Conservation (phyloP, 2,113 vertebrate genomes). For the Leptosomus discolor region DNA sequence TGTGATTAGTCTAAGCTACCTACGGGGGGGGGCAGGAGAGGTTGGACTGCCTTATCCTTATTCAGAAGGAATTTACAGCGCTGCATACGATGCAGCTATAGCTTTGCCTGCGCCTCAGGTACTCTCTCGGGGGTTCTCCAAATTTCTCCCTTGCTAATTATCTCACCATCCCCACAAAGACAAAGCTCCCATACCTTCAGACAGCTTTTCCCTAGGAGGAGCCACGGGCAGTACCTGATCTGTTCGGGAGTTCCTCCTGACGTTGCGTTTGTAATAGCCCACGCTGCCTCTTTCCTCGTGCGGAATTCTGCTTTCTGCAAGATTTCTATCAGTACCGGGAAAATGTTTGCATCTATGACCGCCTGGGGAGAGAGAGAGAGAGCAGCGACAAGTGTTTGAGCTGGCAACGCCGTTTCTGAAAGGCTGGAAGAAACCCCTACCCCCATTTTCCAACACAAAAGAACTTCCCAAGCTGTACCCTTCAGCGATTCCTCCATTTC, state of each 20-base stretch:
- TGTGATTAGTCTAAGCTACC: not conserved
- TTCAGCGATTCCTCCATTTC: not conserved
- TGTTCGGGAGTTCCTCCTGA: conserved; percentile 96
- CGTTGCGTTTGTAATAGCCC: conserved; percentile 97
- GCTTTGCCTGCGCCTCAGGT: rapidly evolving
- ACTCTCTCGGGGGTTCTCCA: not conserved
- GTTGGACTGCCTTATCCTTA: not conserved
- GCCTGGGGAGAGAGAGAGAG: conserved; percentile 75
- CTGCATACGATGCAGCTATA: rapidly evolving
- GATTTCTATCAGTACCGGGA: conserved; percentile 96
- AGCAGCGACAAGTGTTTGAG: not conserved
- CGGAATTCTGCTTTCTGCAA: conserved; percentile 97
- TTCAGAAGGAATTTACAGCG: not conserved
- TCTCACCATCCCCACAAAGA: not conserved
- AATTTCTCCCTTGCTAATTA: not conserved
- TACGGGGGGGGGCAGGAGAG: rapidly evolving
- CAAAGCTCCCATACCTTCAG: rapidly evolving
- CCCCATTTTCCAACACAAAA: not conserved
- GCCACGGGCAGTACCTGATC: conserved; percentile 80
- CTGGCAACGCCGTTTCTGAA: not conserved
- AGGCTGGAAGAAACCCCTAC: not conserved
- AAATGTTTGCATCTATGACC: conserved; percentile 97
- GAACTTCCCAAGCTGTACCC: not conserved
- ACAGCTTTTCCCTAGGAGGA: rapidly evolving
- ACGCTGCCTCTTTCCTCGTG: conserved; percentile 96